These are phyloP conservation scores for Pocillopora meandrina DNA, from an alignment of 92 coral and sea anemone genomes.

Conservation along the genomic window DNA sequence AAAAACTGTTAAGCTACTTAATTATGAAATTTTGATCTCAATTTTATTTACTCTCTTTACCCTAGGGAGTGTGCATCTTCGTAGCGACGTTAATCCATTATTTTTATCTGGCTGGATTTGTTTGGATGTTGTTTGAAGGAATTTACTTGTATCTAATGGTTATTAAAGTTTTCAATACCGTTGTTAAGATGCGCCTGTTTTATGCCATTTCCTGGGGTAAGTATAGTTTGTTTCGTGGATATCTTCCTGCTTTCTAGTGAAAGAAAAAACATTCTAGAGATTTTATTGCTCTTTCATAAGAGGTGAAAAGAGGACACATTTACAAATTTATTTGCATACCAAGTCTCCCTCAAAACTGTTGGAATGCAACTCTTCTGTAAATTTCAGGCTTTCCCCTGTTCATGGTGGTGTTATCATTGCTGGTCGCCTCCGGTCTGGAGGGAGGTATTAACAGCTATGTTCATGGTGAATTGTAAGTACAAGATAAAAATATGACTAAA, in stretches of 20 bases:
- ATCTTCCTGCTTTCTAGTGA: background rate
- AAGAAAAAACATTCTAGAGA: too few species aligned
- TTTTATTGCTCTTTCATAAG: too few species aligned
- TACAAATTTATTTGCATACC: too few species aligned
- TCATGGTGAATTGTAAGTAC: slow-evolving; percentile 71
- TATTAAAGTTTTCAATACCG: slow-evolving; percentile 57
- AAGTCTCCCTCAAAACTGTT: too few species aligned
- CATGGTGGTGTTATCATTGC: slow-evolving; percentile 55
- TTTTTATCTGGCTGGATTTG: slow-evolving; percentile 60
- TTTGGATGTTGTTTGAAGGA: slow-evolving; percentile 77
- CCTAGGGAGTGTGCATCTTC: slow-evolving; percentile 44
- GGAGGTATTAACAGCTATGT: slow-evolving; percentile 67
- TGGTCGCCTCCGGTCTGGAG: slow-evolving; percentile 56
- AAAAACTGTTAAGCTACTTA: too few species aligned
- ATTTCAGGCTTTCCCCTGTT: slow-evolving; percentile 60
- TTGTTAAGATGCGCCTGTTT: slow-evolving; percentile 44
- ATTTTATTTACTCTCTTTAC: too few species aligned
- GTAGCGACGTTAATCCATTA: slow-evolving; percentile 59
- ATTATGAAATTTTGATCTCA: too few species aligned
- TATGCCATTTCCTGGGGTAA: slow-evolving; percentile 65
- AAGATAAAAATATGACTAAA: background rate
- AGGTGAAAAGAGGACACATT: too few species aligned
- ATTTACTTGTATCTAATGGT: slow-evolving; percentile 78
- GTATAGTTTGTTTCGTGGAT: background rate
- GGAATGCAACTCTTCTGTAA: background rate